Evolutionary conservation across 2,888 invertebrate species (phyloP).

Genomic region (Chymomyza procnemis): DNA sequence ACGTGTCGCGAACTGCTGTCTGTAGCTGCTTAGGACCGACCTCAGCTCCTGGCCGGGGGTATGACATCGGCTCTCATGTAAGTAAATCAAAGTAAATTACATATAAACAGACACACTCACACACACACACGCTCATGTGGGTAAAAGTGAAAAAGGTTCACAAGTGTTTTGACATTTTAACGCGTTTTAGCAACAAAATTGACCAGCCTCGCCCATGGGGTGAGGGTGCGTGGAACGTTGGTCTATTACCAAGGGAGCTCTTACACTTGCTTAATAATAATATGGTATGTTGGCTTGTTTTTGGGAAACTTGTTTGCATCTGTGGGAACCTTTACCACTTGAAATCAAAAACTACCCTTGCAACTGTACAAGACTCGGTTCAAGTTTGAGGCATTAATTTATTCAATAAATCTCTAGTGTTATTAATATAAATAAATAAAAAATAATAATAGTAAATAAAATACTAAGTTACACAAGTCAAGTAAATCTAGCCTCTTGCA

Average conservation of each 20-base stretch:
- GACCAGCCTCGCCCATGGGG: slow-evolving; percentile 48
- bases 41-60: neutral
- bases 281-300: slow-evolving; percentile 18
- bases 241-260: slow-evolving; percentile 64
- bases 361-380: neutral
- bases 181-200: slow-evolving; percentile 54
- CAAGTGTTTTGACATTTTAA: slow-evolving; percentile 72
- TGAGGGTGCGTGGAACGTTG: slow-evolving; percentile 10
- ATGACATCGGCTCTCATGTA: slow-evolving; percentile 26
- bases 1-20: slow-evolving; percentile 48
- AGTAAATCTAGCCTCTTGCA: slow-evolving; percentile 35
- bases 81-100: slow-evolving; percentile 61
- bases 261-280: slow-evolving; percentile 58
- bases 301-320: slow-evolving; percentile 20
- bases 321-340: slow-evolving; percentile 53
- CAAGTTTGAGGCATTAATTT: slow-evolving; percentile 22
- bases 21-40: no score
- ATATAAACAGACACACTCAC: slow-evolving; percentile 32
- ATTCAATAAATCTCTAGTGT: slow-evolving; percentile 23
- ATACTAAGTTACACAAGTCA: no score
- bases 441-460: slow-evolving; percentile 8
- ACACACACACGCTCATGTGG: slow-evolving; percentile 13
- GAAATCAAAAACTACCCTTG: slow-evolving; percentile 39
- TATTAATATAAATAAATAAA: slow-evolving; percentile 27
- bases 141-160: slow-evolving; percentile 27